Base-by-base conservation (phyloP, 2,888 invertebrate genomes). In the Gastrophysa polygoni region DNA sequence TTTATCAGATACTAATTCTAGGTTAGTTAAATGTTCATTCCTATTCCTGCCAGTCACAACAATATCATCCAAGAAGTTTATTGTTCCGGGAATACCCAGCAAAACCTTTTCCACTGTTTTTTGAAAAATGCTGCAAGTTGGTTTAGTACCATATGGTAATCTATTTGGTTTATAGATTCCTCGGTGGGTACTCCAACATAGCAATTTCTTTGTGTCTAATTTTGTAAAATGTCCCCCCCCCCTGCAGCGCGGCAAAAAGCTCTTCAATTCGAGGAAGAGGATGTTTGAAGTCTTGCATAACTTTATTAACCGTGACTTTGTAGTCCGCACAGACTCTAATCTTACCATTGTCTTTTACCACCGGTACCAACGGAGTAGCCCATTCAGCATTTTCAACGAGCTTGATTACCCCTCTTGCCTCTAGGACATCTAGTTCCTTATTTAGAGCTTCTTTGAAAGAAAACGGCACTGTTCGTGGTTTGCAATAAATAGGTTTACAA, bases 361-460 rank as follows among this genome's bases (percentile, higher is more conserved):
- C 63, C 16, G 51, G 63, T 16, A 63, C 55, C n/a, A 63, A 47
- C 28, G 63, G 59, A 28, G 63, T 59, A 28, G 48, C 59, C 63
- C 59, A 63, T 11, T 56, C 47, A 6, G 50, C 21, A 54, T 14
- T 52, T 3, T 59, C 59, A 32, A 58, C 44, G 20, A 58, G 48
- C n/a, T 34, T 21, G 16, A 62, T 51, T 14, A 62, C 62, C 16
- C 52, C 57, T 44, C 18, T 58, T 21, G 52, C 34, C 24, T 46
- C 48, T 20, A 62, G 21, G 10, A 49, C 54, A 28, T 43, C 47
- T 16, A 59, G 38, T 46, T 63, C 59, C 18, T 47, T 49, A 49
- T 63, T 34, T 11, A 59, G 28, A n/a, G 21, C 32, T 16, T 54
- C 29, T 18, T 59, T 63, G 21, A 63, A 59, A 59, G 44, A 21